phyloP scores from a whole-genome alignment of 2,797 vertebrate species.

The Alosa sapidissima region DNA sequence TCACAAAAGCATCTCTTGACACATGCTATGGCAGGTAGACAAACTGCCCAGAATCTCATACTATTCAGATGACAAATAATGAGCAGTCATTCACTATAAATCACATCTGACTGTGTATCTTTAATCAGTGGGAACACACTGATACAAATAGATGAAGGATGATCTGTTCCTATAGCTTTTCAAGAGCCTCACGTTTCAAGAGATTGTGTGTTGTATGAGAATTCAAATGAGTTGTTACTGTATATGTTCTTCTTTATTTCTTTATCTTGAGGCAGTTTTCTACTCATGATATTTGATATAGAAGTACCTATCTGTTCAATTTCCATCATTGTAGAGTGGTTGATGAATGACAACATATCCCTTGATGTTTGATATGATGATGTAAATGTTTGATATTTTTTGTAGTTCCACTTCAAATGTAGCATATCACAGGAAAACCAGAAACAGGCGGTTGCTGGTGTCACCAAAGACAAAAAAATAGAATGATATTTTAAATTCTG shows the following conservation, averaged over 20 bases:
- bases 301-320: too few species aligned
- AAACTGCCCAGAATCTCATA: slow-evolving; percentile 61
- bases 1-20: slow-evolving; percentile 61
- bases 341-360: background rate
- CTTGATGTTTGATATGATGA: background rate
- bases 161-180: background rate
- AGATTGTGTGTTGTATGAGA: background rate
- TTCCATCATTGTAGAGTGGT: background rate
- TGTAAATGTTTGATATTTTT: background rate
- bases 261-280: background rate
- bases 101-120: slow-evolving; percentile 48
- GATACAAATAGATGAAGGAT: background rate
- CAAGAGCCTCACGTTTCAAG: background rate
- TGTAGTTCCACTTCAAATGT: background rate
- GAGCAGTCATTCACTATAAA: slow-evolving; percentile 41
- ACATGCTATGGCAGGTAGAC: slow-evolving; percentile 22
- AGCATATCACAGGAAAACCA: background rate
- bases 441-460: background rate
- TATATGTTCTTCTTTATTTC: background rate
- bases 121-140: background rate
- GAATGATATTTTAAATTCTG: background rate
- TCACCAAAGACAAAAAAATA: background rate
- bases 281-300: background rate
- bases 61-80: slow-evolving; percentile 61
- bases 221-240: background rate